Base-by-base conservation (phyloP, 2,113 vertebrate genomes). In the Beaufortia kweichowensis region DNA sequence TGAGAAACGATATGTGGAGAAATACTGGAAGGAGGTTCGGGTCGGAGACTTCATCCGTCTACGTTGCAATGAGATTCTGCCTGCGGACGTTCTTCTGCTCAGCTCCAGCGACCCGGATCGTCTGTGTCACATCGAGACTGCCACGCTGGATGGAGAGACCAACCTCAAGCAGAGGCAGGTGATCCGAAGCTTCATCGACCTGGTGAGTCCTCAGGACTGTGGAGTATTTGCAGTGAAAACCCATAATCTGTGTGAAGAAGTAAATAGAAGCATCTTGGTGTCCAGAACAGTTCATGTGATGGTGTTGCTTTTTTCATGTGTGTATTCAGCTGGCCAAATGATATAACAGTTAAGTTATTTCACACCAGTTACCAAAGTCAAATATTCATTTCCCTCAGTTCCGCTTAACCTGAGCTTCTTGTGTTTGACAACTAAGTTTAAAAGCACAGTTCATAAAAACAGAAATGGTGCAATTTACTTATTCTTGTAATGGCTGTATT, bases 61-160 rank as follows among this genome's bases (percentile, higher is more conserved):
- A 57, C 93, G 94, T 29, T 98, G 96, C 73, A 98, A 98, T 15
- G 97, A 99, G 89, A 95, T 98, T 87, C 94, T 99, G 62, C 96
- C 97, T 0, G 96, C 97, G 0, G 97, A 99, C 61, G 92, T 98
- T 31, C 78, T 99, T 79, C 93, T 99, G 82, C 93, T 99, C 11
- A 95, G 94, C 80, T 95, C 96, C 84, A 98, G 96, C 10, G 96
- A 98, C 88, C 97, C 96, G 0, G 96, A 98, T 63, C 94, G 95
- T 5, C 91, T 98, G 66, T 98, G 96, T 86, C 96, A 98, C 87
- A 97, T 99, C 1, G 97, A 99, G 92, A 99, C 97, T 0, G 95
- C 97, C 87, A 98, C 95, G 31, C 90, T 99, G 91, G 97, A 99
- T 17, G 97, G 97, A 15, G 97, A 98, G 92, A 98, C 95, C 84